These are phyloP conservation scores for Centropus bengalensis DNA, from an alignment of 2,113 vertebrate genomes.

Conservation along the genomic window DNA sequence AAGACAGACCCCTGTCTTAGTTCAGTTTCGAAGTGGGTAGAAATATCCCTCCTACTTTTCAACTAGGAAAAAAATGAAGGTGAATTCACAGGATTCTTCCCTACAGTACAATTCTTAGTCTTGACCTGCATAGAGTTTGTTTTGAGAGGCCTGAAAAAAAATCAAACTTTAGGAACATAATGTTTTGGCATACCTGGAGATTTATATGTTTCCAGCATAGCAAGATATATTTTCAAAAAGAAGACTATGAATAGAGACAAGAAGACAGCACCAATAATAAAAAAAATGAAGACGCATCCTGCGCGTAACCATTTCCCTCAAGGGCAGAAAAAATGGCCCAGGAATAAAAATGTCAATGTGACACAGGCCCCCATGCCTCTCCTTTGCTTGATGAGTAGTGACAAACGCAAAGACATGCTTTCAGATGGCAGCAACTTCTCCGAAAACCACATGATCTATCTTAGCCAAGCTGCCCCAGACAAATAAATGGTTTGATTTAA, in stretches of 20 bases:
- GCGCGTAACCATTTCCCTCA: background rate
- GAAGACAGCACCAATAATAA: background rate
- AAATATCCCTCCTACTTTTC: background rate
- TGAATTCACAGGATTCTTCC: background rate
- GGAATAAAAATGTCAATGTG: background rate
- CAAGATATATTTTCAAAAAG: background rate
- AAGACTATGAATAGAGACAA: background rate
- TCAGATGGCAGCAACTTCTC: background rate
- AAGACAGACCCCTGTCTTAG: background rate
- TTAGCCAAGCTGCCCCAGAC: conserved; percentile 5
- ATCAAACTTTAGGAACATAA: background rate
- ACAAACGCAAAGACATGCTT: background rate
- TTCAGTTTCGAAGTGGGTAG: background rate
- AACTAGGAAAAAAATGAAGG: background rate
- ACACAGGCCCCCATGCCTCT: background rate
- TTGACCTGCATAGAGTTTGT: background rate
- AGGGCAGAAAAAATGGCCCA: background rate
- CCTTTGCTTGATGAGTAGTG: background rate
- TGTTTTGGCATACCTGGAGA: background rate
- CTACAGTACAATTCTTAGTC: background rate
- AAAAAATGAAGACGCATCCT: background rate
- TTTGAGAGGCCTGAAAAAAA: background rate
- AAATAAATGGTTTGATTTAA: conserved; percentile 53
- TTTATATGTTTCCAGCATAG: background rate
- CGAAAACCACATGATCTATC: background rate